Evolutionary conservation across 2,113 vertebrate genomes (phyloP), one percentile per base, ranked within the genome.

Genomic region (Eulemur rufifrons): DNA sequence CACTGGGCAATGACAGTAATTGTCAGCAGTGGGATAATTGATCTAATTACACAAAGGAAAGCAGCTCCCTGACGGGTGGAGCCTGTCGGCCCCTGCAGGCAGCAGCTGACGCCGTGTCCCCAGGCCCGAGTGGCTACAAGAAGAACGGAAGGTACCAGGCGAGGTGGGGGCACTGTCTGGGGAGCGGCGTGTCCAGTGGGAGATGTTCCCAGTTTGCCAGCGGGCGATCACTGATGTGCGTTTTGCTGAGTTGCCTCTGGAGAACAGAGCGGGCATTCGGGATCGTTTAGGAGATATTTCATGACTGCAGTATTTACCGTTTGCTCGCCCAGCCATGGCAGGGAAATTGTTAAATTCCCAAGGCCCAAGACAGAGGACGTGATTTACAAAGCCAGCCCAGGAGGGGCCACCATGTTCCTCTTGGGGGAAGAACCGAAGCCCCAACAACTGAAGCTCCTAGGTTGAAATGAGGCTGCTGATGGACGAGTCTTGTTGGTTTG

Each of bases 101-200:
- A 42, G n/a, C 47, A 13, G 56, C 82, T 29, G 25, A 54, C 0
- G 3, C 2, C 0, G 1, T 14, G 32, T 54, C n/a, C 66, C 9
- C 0, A 0, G 7, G 27, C 82, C 64, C 8, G 17, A 29, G 20
- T 13, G 50, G 29, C 78, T 73, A 1, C n/a, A 9, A 2, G 91
- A 29, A 61, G 32, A 1, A 23, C 9, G 15, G 89, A n/a, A 45
- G 21, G 61, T 13, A 0, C n/a, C 0, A 5, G 91, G 12, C 0
- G 2, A n/a, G 59, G 37, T 8, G 0, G 83, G 80, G 80, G 47
- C 9, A 6, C 27, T 0, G 17, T 6, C 39, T 32, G 2, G 39
- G 8, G 4, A 21, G 18, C 39, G 2, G 12, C 1, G 0, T 1
- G 34, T 10, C 91, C 27, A 0, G 14, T 9, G 20, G 27, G 18